A percentile compares a stretch with the other conserved stretches of the same genome.
Conservation (phyloP, 1,140 invertebrate species). For the Zeugodacus cucurbitae region DNA sequence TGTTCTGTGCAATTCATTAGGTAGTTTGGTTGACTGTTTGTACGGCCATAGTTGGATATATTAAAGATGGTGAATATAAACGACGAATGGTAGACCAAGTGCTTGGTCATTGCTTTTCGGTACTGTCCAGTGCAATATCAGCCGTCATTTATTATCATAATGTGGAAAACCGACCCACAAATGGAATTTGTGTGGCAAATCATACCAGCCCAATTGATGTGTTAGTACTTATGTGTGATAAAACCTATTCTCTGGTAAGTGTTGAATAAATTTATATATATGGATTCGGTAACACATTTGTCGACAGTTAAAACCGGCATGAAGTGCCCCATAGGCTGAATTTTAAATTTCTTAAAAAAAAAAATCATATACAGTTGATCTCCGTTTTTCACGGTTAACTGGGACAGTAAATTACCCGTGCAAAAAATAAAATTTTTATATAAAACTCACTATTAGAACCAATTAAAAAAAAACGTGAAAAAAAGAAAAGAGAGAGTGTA, state of each 20-base stretch:
- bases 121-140: conserved; percentile 87
- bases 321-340: too few relatives aligned
- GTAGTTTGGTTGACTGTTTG: conserved; percentile 85
- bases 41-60: conserved; percentile 84
- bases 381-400: too few relatives aligned
- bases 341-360: too few relatives aligned
- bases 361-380: too few relatives aligned
- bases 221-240: conserved; percentile 96
- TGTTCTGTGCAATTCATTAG: conserved; percentile 67
- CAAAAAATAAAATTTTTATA: too few relatives aligned
- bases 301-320: too few relatives aligned
- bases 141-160: conserved; percentile 93
- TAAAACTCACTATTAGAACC: too few relatives aligned
- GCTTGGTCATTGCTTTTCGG: conserved; percentile 88
- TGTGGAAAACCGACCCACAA: conserved; percentile 79
- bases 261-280: neutral
- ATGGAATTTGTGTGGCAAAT: conserved; percentile 98
- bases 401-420: too few relatives aligned
- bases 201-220: conserved; percentile 99
- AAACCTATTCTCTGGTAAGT: conserved; percentile 96
- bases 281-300: too few relatives aligned
- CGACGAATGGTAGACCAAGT: conserved; percentile 81
- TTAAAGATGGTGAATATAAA: conserved; percentile 82
- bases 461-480: too few relatives aligned
- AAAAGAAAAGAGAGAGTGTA: too few relatives aligned